These are phyloP conservation scores for Cheilosia vernalis DNA, from an alignment of 2,888 invertebrate species.

Conservation along the genomic window DNA sequence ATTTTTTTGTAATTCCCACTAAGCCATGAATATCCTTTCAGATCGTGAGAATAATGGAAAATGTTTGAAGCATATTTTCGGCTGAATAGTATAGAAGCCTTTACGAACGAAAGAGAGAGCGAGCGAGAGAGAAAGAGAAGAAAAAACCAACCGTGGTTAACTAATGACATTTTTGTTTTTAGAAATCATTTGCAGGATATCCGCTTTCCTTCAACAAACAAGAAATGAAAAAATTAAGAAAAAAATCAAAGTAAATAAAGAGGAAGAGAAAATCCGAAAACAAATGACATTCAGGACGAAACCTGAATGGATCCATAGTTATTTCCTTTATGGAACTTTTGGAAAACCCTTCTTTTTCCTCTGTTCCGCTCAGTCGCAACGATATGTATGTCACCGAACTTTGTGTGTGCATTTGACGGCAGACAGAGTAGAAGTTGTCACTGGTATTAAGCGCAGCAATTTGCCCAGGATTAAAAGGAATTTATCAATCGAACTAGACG, in stretches of 20 bases:
- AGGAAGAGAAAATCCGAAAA: conserved; percentile 26
- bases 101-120: not conserved
- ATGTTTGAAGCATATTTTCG: conserved; percentile 26
- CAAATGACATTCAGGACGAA: conserved; percentile 66
- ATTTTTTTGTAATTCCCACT: conserved; percentile 10
- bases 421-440: conserved; percentile 1
- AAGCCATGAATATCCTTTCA: conserved; percentile 34
- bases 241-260: conserved; percentile 17
- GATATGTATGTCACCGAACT: conserved; percentile 3
- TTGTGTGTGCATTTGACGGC: conserved; percentile 31
- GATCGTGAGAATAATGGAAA: conserved; percentile 32
- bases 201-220: not conserved
- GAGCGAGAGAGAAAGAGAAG: too few relatives aligned
- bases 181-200: conserved; percentile 70
- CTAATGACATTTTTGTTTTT: conserved; percentile 62
- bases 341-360: not conserved
- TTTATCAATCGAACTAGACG: conserved; percentile 49
- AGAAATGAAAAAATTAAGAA: too few relatives aligned
- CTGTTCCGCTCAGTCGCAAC: too few relatives aligned
- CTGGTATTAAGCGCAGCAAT: conserved; percentile 58
- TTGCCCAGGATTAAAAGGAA: conserved; percentile 59
- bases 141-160: conserved; percentile 3
- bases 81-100: not conserved
- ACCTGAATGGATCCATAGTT: conserved; percentile 52
- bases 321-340: conserved; percentile 38